Evolutionary conservation across 2,797 vertebrate genomes (phyloP), one percentile per base, ranked within the genome.

Genomic region (Discoglossus pictus): DNA sequence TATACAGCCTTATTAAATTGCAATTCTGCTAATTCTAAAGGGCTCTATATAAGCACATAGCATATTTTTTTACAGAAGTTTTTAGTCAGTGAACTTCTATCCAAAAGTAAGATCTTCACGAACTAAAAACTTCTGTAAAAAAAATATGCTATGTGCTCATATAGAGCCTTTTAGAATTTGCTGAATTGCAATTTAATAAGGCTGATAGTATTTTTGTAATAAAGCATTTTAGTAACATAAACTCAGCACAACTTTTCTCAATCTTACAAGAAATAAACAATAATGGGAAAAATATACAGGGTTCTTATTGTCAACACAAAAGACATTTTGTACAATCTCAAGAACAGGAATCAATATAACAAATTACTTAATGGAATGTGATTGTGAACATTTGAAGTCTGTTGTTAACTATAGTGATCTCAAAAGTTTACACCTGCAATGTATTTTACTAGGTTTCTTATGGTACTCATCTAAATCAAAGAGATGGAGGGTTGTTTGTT

Each of bases 321-420:
- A 21, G 21, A 46, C 11, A 46, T 21, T 20, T 46, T 21, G 7
- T 20, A 11, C 11, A 46, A 6, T 8, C 17, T 46, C 2, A 21
- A 11, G 10, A n/a, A n/a, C n/a, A n/a, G n/a, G n/a, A n/a, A n/a
- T n/a, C 43, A 21, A 8, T 12, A 3, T 46, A 10, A 20, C 17
- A 43, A 46, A 46, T 43, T 43, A 15, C 15, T 6, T 20, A 46
- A 46, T 20, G 18, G 43, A 9, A 15, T 43, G 2, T 43, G 13
- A 43, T 43, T 43, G 40, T 43, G 15, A n/a, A n/a, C n/a, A n/a
- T n/a, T n/a, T 46, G 43, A 21, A 20, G 18, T 46, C 43, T 8
- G 12, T 16, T 31, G 27, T 4, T 4, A 31, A 4, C 27, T 4
- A 4, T 31, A 31, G 27, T 20, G 43, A 46, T 46, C 11, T 46